Evolutionary conservation across 2,113 vertebrate species (phyloP).

Genomic region (Sander lucioperca): DNA sequence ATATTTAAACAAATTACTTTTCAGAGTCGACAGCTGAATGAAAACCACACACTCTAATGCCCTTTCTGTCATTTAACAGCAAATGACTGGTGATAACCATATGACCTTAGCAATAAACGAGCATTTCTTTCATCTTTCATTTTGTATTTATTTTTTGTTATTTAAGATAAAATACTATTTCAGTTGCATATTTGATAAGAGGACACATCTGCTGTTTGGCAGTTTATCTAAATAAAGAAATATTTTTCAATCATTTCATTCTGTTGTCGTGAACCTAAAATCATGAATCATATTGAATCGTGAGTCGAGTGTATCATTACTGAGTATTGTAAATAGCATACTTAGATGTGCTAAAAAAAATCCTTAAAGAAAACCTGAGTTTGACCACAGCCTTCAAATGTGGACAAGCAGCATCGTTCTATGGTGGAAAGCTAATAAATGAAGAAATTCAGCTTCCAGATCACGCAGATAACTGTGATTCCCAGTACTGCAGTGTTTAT

Average conservation of each 20-base stretch:
- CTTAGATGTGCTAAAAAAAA: neutral
- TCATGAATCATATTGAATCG: too few relatives aligned
- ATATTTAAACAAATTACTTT: slow-evolving; percentile 9
- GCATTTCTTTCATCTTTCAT: neutral
- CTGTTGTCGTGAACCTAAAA: too few relatives aligned
- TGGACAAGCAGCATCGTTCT: neutral
- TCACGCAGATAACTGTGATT: neutral
- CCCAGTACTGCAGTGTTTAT: neutral
- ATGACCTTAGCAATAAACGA: too few relatives aligned
- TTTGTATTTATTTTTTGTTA: neutral
- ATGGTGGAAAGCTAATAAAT: neutral
- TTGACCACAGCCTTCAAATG: slow-evolving; percentile 17
- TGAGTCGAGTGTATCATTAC: too few relatives aligned
- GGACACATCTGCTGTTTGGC: too few relatives aligned
- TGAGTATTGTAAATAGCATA: neutral
- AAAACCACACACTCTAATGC: neutral
- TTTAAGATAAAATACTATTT: too few relatives aligned
- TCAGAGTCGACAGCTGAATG: slow-evolving; percentile 17
- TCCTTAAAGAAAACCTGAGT: neutral
- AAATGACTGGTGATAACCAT: too few relatives aligned
- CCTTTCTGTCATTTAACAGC: too few relatives aligned
- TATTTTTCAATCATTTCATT: too few relatives aligned
- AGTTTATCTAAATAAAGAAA: too few relatives aligned
- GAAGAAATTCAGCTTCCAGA: neutral
- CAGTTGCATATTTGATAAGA: too few relatives aligned